Evolutionary conservation across 2,113 vertebrate species (phyloP).

Genomic region (Glaucomys volans): DNA sequence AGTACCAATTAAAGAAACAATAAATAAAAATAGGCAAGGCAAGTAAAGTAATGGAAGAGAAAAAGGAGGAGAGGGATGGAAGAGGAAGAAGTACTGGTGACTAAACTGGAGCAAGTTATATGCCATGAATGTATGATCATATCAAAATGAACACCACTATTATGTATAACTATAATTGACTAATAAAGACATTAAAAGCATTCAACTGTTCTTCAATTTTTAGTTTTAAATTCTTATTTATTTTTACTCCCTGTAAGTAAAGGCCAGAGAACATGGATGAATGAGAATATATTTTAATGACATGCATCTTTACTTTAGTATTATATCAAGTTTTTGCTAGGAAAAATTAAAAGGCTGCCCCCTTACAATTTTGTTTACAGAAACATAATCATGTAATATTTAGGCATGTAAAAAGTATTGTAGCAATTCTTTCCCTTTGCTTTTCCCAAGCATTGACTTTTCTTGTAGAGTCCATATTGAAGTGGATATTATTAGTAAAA

Average conservation of each 20-base stretch:
- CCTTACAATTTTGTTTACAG: background rate
- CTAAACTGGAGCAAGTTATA: no score
- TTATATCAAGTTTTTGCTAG: background rate
- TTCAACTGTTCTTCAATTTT: background rate
- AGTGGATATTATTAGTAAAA: background rate
- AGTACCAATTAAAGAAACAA: no score
- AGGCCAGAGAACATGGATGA: background rate
- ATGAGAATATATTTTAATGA: background rate
- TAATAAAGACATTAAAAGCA: no score
- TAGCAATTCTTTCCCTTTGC: background rate
- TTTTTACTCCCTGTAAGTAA: constrained; percentile 1
- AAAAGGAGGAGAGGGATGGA: no score
- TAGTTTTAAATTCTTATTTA: background rate
- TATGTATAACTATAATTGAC: no score
- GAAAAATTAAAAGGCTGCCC: background rate
- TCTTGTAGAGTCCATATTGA: constrained; percentile 16
- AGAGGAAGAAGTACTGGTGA: no score
- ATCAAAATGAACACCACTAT: no score
- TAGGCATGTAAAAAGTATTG: background rate
- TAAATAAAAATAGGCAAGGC: no score
- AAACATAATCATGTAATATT: background rate
- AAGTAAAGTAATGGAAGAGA: no score
- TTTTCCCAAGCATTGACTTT: constrained; percentile 28
- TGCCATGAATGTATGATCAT: no score
- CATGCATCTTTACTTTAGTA: constrained; percentile 50